These are phyloP conservation scores for Martes martes DNA, from an alignment of 2,113 vertebrate species.

Conservation along the genomic window DNA sequence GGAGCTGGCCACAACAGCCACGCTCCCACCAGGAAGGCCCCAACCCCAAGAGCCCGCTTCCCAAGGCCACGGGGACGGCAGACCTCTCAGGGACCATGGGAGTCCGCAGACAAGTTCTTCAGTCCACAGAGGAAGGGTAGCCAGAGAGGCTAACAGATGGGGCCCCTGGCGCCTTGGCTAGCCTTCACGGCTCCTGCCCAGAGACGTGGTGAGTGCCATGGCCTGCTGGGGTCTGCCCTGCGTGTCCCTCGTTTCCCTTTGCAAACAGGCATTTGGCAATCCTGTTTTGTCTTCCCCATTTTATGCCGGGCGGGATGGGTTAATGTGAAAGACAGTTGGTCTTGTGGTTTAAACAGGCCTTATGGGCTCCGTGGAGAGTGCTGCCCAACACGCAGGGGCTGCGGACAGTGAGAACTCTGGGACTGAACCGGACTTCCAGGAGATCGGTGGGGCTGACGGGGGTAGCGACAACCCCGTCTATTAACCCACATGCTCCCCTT, in stretches of 20 bases:
- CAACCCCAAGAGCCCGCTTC: neutral
- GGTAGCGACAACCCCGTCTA: neutral
- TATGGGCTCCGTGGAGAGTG: neutral
- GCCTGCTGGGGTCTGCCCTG: neutral
- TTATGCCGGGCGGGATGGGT: neutral
- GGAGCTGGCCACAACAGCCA: neutral
- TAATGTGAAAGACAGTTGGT: neutral
- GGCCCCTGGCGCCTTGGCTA: neutral
- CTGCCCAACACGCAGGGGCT: neutral
- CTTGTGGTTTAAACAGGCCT: neutral
- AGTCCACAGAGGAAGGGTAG: neutral
- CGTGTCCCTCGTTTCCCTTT: neutral
- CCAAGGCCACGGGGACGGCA: rapidly evolving
- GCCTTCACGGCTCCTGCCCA: neutral
- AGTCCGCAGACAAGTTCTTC: neutral
- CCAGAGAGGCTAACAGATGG: neutral
- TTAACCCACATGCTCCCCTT: neutral
- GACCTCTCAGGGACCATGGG: neutral
- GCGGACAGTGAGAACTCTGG: neutral
- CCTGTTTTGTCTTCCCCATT: neutral
- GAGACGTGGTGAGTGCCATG: neutral
- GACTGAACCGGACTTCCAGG: neutral
- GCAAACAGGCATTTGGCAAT: neutral
- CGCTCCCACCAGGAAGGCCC: neutral
- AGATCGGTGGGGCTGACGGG: neutral